phyloP scores from a whole-genome alignment of 2,797 vertebrate species.

The Lutjanus campechanus region DNA sequence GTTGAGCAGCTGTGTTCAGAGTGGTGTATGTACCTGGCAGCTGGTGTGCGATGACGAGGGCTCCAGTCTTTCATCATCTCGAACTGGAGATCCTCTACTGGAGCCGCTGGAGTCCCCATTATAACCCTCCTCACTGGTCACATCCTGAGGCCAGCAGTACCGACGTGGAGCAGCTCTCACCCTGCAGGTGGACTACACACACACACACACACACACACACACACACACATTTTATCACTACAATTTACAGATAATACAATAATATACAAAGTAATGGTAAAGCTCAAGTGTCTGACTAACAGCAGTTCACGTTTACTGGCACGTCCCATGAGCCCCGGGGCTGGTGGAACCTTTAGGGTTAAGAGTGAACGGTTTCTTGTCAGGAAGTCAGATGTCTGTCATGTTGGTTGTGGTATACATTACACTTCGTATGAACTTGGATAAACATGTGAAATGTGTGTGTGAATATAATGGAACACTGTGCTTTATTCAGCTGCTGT shows the following conservation, averaged over 20 bases:
- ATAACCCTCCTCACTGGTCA: constrained; percentile 78
- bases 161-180: constrained; percentile 81
- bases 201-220: constrained; percentile 6
- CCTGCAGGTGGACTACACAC: constrained; percentile 82
- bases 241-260: not conserved
- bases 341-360: not conserved
- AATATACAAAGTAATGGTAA: not conserved
- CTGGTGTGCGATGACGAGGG: constrained; percentile 45
- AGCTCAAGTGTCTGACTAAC: not conserved
- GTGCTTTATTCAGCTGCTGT: not conserved
- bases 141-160: constrained; percentile 87
- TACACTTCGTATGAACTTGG: not conserved
- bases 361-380: not conserved
- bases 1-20: not conserved
- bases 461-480: not conserved
- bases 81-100: constrained; percentile 70
- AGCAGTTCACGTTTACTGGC: not conserved
- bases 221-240: not conserved
- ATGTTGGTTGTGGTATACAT: not conserved
- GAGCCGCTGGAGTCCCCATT: constrained; percentile 73
- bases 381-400: not conserved
- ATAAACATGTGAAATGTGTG: not conserved
- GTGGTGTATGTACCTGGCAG: constrained; percentile 73
- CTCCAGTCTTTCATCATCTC: constrained; percentile 61
- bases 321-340: not conserved